Base-by-base conservation (phyloP, 2,797 vertebrate species). In the Pelodytes ibericus region DNA sequence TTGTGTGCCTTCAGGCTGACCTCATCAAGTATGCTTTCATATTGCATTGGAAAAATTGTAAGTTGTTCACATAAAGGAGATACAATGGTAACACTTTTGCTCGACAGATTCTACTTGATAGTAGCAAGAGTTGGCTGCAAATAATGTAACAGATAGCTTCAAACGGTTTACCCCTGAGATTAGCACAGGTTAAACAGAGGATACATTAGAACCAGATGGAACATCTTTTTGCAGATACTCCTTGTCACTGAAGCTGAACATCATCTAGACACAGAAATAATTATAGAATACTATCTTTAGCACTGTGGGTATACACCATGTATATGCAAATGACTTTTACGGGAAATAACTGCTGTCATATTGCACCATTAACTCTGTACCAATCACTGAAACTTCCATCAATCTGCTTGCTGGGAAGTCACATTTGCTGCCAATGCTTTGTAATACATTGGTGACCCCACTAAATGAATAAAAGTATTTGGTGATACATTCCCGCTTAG, bases 151-250 rank as follows among this genome's bases (percentile, higher is more conserved):
- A 27, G 63, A 66, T 66, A 29, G 36, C 41, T 49, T 11, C 39
- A 18, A 25, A 11, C 22, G 44, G 24, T 64, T 33, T 64, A 44
- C 33, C 33, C 20, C 6, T 16, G 62, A 26, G 62, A 41, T 5
- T 44, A 24, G 27, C 33, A 44, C 63, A 66, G 41, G 41, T 47
- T 66, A 66, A 66, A 24, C 63, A 47, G 63, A 26, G 63, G 63
- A n/a, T 66, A 41, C 25, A 39, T n/a, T 49, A n/a, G 44, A 49
- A 16, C 13, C 44, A 47, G 44, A 47, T 47, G 16, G 44, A 36
- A n/a, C 44, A 15, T 47, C 16, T 47, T 36, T 47, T 47, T 47
- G 4, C 4, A 24, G 24, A 53, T 22, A 16, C 11, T 53, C 11
- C 22, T 53, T 22, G 11, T 2, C 49, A 22, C n/a, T 53, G 11